Evolutionary conservation across 2,797 vertebrate species (phyloP).

Genomic region (Selene dorsalis): DNA sequence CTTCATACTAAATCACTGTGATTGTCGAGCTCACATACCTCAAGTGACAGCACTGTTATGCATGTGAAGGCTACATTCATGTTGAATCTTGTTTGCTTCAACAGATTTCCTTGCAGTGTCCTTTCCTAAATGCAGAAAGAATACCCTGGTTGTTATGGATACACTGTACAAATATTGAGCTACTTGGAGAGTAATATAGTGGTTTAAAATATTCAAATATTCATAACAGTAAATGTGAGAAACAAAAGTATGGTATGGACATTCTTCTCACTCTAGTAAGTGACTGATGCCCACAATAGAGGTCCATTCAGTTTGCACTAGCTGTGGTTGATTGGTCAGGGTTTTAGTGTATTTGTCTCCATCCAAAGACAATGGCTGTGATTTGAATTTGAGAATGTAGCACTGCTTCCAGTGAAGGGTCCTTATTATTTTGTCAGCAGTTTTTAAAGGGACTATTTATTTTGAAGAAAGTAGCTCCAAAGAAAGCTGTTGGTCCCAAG

Average conservation of each 20-base stretch:
- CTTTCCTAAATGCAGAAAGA: conserved; percentile 37
- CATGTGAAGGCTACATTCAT: conserved; percentile 45
- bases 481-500: neutral
- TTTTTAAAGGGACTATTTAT: neutral
- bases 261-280: neutral
- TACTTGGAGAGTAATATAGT: neutral
- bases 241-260: neutral
- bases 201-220: neutral
- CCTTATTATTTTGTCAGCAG: neutral
- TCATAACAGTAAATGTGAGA: neutral
- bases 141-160: conserved; percentile 8
- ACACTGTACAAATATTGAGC: conserved; percentile 8
- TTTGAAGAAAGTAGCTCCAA: neutral
- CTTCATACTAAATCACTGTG: conserved; percentile 51
- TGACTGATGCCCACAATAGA: neutral
- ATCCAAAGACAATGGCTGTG: neutral
- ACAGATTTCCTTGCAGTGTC: conserved; percentile 40
- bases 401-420: neutral
- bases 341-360: neutral
- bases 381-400: neutral
- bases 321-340: neutral
- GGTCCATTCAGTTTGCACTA: neutral
- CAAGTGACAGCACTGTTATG: conserved; percentile 46
- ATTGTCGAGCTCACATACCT: conserved; percentile 68
- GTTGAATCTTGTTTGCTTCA: conserved; percentile 70